Percentiles rank a stretch among this genome's conserved stretches.
Evolutionary conservation across 2,797 vertebrate genomes (phyloP).

Genomic region (Xenopus petersii): DNA sequence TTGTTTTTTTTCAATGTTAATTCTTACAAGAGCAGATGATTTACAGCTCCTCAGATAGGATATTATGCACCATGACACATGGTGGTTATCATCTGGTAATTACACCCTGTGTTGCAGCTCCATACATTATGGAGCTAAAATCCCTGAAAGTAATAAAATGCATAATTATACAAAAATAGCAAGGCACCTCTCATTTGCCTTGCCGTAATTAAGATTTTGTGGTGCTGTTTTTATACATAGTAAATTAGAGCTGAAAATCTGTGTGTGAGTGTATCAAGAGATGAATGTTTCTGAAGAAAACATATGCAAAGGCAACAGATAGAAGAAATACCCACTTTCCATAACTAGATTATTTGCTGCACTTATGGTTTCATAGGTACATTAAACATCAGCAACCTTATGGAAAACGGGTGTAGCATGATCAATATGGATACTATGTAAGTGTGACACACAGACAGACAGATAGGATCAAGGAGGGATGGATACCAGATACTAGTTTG

Average conservation of each 20-base stretch:
- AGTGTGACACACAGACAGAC: too few relatives aligned
- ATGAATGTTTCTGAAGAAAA: constrained; percentile 5
- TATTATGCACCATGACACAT: constrained; percentile 34
- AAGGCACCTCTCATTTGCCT: constrained; percentile 4
- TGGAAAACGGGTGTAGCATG: too few relatives aligned
- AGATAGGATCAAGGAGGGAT: too few relatives aligned
- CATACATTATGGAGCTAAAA: constrained; percentile 32
- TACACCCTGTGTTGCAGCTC: constrained; percentile 22
- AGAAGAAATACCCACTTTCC: too few relatives aligned
- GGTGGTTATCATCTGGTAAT: constrained; percentile 47
- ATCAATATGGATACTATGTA: too few relatives aligned
- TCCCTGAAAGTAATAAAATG: constrained; percentile 44
- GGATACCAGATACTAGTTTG: too few relatives aligned
- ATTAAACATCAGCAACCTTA: too few relatives aligned
- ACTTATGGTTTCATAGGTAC: too few relatives aligned
- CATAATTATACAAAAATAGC: constrained; percentile 32
- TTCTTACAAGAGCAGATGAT: constrained; percentile 36
- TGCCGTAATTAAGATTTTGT: constrained; percentile 24
- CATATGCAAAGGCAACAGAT: not conserved
- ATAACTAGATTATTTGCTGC: too few relatives aligned
- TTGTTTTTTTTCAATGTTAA: constrained; percentile 30
- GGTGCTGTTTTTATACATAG: constrained; percentile 33
- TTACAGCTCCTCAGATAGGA: constrained; percentile 37
- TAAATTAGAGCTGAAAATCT: constrained; percentile 4
- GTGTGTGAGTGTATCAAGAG: not conserved